A percentile compares a stretch with the other conserved stretches of the same genome.
Evolutionary conservation across 2,888 invertebrate genomes (phyloP).

Genomic region (Drosophila buzzatii): DNA sequence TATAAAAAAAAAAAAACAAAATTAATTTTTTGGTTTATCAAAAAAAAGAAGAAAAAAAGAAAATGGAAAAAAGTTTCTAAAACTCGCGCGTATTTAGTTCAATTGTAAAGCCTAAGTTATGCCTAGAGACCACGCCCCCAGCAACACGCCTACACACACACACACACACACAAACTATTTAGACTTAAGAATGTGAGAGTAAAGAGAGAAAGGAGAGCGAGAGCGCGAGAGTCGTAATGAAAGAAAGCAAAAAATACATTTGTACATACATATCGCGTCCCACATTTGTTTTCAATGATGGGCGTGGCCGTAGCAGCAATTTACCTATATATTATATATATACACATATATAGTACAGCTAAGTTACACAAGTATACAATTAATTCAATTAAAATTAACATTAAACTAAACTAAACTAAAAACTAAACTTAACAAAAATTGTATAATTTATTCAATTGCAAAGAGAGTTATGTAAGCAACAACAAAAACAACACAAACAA

Average conservation of each 20-base stretch:
- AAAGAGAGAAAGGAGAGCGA: not conserved
- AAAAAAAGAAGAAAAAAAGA: not conserved
- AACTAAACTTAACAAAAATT: constrained; percentile 24
- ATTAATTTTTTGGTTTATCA: constrained; percentile 36
- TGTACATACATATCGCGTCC: constrained; percentile 79
- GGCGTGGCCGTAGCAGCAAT: constrained; percentile 75
- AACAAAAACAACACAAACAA: constrained; percentile 20
- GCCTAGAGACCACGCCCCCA: constrained; percentile 67
- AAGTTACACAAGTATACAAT: constrained; percentile 80
- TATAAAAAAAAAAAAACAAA: constrained; percentile 7
- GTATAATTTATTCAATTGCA: constrained; percentile 66
- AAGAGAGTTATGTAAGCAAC: constrained; percentile 55
- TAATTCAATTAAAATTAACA: constrained; percentile 72
- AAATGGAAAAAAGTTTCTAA: constrained; percentile 64
- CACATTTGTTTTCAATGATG: constrained; percentile 49
- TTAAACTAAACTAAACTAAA: constrained; percentile 31
- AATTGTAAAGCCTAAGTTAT: constrained; percentile 74
- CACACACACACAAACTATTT: constrained; percentile 21
- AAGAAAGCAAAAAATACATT: constrained; percentile 80
- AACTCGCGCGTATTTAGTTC: constrained; percentile 75
- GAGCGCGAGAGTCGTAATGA: constrained; percentile 38
- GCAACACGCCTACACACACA: constrained; percentile 16
- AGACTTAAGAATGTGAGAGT: constrained; percentile 32
- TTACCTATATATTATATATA: constrained; percentile 49
- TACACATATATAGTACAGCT: constrained; percentile 24